A percentile compares a stretch with the other conserved stretches of the same genome.
Conservation (phyloP, 2,888 invertebrate genomes). For the Nysson spinosus region DNA sequence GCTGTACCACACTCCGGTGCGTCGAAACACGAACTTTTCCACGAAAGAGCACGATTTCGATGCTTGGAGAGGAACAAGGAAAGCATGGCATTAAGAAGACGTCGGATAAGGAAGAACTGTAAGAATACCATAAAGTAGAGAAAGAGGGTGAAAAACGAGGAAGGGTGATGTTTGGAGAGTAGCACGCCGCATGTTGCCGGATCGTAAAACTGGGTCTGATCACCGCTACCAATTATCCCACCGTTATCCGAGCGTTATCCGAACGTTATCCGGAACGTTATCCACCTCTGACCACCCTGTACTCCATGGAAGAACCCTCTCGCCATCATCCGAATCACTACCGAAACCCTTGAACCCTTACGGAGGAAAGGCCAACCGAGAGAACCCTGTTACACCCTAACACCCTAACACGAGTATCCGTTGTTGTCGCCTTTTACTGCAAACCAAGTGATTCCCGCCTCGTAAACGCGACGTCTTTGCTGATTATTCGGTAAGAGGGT, state of each 20-base stretch:
- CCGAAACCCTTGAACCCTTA: slow-evolving; percentile 65
- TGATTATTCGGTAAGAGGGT: slow-evolving; percentile 59
- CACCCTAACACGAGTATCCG: slow-evolving; percentile 52
- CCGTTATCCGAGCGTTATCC: slow-evolving; percentile 75
- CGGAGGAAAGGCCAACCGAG: slow-evolving; percentile 16
- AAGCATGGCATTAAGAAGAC: slow-evolving; percentile 22
- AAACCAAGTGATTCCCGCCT: slow-evolving; percentile 76
- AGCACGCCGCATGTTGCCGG: slow-evolving; percentile 71
- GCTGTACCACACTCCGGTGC: slow-evolving; percentile 52
- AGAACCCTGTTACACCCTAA: slow-evolving; percentile 32
- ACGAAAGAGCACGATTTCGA: slow-evolving; percentile 25
- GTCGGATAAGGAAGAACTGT: slow-evolving; percentile 23
- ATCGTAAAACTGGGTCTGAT: slow-evolving; percentile 77
- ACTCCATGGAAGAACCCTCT: slow-evolving; percentile 54
- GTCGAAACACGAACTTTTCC: slow-evolving; percentile 47
- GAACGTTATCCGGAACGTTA: slow-evolving; percentile 73
- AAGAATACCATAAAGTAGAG: slow-evolving; percentile 35
- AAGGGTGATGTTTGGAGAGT: slow-evolving; percentile 44
- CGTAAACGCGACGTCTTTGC: slow-evolving; percentile 72
- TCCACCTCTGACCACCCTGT: slow-evolving; percentile 63
- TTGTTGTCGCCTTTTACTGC: slow-evolving; percentile 76
- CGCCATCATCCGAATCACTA: slow-evolving; percentile 64
- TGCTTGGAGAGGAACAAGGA: slow-evolving; percentile 29
- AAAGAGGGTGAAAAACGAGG: slow-evolving; percentile 16
- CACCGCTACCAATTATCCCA: slow-evolving; percentile 77